phyloP scores from a whole-genome alignment of 2,797 vertebrate genomes.

The Notamacropus eugenii region DNA sequence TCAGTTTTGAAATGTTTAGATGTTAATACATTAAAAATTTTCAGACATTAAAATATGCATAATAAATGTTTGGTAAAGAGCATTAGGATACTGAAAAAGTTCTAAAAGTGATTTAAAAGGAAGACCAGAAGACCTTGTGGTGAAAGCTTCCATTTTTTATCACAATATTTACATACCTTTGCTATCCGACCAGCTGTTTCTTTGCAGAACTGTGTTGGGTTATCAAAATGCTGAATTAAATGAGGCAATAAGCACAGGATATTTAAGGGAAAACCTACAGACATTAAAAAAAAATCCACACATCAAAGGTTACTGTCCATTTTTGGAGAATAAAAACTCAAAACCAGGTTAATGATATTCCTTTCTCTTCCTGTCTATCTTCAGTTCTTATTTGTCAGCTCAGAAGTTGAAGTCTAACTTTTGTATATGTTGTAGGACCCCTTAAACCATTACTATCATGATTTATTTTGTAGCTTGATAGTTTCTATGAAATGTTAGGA shows the following conservation, averaged over 20 bases:
- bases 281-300: slow-evolving; percentile 73
- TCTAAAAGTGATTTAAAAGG: not conserved
- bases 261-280: slow-evolving; percentile 96
- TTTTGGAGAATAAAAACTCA: slow-evolving; percentile 51
- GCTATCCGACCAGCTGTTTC: slow-evolving; percentile 98
- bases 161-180: slow-evolving; percentile 87
- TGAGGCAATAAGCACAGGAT: slow-evolving; percentile 99
- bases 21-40: not conserved
- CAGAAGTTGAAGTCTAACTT: not conserved
- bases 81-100: not conserved
- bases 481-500: not conserved
- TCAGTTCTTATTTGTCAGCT: not conserved
- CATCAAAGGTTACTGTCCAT: slow-evolving; percentile 70
- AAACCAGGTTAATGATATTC: not conserved
- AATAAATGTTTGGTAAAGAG: not conserved
- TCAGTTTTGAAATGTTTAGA: not conserved
- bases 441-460: not conserved
- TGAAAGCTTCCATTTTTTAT: not conserved
- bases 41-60: not conserved
- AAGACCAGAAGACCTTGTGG: not conserved
- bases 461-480: not conserved
- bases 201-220: slow-evolving; percentile 97
- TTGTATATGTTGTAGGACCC: not conserved
- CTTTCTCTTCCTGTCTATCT: not conserved
- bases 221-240: slow-evolving; percentile 99